These are phyloP conservation scores for Rhinolophus sinicus DNA, from an alignment of 2,113 vertebrate genomes.

Conservation along the genomic window DNA sequence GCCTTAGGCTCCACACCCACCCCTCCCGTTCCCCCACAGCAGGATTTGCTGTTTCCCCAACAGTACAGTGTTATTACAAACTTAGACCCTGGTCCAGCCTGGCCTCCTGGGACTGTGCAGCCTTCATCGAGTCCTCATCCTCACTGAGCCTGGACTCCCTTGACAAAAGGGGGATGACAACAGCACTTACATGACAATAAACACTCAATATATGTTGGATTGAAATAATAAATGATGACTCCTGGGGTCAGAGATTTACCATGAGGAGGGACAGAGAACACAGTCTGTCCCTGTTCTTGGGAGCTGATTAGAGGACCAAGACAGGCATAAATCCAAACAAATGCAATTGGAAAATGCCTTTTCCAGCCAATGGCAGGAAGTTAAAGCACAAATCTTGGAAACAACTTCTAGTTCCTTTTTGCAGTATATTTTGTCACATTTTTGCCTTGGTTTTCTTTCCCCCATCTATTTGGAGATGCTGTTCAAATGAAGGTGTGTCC, in stretches of 20 bases:
- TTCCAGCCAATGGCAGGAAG: neutral
- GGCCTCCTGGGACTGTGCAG: neutral
- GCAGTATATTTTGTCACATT: neutral
- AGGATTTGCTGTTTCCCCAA: neutral
- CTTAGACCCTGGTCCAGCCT: neutral
- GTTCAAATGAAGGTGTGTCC: neutral
- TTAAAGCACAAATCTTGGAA: neutral
- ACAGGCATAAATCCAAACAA: neutral
- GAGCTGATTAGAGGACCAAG: neutral
- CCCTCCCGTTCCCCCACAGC: no score
- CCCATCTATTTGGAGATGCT: neutral
- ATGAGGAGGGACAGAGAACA: neutral
- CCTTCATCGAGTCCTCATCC: neutral
- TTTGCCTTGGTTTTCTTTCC: neutral
- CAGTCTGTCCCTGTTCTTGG: neutral
- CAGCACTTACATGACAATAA: neutral
- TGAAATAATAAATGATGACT: neutral
- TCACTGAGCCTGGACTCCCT: neutral
- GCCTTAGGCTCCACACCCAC: neutral
- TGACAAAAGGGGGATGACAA: neutral
- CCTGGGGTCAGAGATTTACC: neutral
- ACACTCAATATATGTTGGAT: neutral
- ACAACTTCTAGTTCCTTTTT: neutral
- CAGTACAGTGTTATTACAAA: neutral
- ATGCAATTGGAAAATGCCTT: neutral